Evolutionary conservation across 1,140 invertebrate species (phyloP).

Genomic region (Mactra quadrangularis): DNA sequence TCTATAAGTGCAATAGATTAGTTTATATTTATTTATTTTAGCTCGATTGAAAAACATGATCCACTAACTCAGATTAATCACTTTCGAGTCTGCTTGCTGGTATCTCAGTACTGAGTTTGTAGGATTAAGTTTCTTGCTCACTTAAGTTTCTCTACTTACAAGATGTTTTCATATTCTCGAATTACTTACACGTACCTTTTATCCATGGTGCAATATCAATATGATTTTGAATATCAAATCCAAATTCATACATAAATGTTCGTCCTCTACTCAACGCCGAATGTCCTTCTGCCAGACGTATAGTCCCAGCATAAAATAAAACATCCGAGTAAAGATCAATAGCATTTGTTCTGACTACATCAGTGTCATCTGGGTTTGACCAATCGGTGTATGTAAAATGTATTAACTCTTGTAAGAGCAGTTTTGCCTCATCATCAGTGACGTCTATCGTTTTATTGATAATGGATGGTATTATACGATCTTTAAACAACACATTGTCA

Average conservation of each 20-base stretch:
- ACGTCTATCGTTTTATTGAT: background rate
- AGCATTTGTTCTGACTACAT: background rate
- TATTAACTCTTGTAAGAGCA: background rate
- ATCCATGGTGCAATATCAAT: background rate
- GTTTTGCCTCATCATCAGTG: background rate
- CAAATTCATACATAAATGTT: conserved; percentile 46
- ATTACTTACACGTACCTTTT: conserved; percentile 5
- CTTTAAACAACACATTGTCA: background rate
- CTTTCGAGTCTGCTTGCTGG: too few species aligned
- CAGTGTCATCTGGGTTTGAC: conserved; percentile 1
- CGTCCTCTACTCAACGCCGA: background rate
- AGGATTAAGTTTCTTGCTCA: too few species aligned
- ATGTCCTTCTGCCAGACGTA: background rate
- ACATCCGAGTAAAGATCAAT: background rate
- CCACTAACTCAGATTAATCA: too few species aligned
- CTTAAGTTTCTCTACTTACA: too few species aligned
- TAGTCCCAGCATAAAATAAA: background rate
- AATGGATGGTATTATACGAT: background rate
- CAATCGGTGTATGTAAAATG: conserved; percentile 28
- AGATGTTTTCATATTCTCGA: too few species aligned
- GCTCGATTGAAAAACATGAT: too few species aligned
- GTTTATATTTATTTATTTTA: too few species aligned
- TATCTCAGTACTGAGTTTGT: too few species aligned
- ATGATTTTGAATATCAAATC: background rate
- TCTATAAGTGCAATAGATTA: too few species aligned